Percentiles rank a stretch among this genome's conserved stretches.
phyloP scores from a whole-genome alignment of 1,140 invertebrate genomes.

The Monomorium pharaonis region DNA sequence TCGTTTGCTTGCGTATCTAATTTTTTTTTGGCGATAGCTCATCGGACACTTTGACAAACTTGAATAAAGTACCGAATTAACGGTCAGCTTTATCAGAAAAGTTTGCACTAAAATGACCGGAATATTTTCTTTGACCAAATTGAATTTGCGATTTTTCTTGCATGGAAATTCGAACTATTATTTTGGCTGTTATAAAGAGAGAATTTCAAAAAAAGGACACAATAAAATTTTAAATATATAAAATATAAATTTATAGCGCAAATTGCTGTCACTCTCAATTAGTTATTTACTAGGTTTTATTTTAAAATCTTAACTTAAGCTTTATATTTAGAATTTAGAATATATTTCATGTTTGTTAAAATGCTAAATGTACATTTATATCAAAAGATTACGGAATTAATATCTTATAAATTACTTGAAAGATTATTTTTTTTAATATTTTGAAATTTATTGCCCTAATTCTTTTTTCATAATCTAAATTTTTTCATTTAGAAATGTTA shows the following conservation, averaged over 20 bases:
- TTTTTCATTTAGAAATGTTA: neutral
- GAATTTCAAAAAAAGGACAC: no score
- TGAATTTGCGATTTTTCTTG: neutral
- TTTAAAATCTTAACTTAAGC: neutral
- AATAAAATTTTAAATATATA: neutral
- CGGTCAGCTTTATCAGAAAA: conserved; percentile 15
- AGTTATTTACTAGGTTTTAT: neutral
- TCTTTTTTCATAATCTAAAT: neutral
- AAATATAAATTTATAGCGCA: neutral
- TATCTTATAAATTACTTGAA: neutral
- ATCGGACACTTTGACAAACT: conserved; percentile 14
- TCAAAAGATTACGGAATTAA: neutral
- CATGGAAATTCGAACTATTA: neutral
- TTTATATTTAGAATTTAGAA: neutral
- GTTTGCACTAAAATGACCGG: neutral
- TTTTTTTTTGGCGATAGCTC: conserved; percentile 6
- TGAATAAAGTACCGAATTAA: conserved; percentile 40
- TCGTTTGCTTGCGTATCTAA: conserved; percentile 49
- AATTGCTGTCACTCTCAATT: neutral
- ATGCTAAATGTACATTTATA: neutral
- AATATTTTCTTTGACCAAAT: conserved; percentile 1
- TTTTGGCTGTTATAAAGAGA: no score
- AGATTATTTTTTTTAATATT: neutral
- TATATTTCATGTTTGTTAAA: neutral
- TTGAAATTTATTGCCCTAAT: neutral